Conservation (phyloP, 1,140 invertebrate species). For the Zaprionus kolodkinae region DNA sequence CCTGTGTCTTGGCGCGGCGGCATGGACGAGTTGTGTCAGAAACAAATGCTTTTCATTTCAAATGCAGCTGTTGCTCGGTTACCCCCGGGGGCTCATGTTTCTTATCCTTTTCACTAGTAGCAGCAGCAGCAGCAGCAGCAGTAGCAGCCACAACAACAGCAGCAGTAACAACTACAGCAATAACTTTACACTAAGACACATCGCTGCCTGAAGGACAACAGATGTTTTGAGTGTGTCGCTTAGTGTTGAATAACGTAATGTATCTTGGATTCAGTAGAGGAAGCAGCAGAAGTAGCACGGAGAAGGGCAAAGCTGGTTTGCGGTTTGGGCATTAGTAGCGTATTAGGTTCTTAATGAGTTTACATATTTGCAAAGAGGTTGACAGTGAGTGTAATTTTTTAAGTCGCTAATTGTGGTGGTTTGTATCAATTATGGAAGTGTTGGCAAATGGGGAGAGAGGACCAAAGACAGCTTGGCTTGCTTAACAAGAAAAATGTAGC, state of each 20-base stretch:
- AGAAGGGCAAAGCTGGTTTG: slow-evolving; percentile 4
- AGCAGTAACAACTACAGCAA: slow-evolving; percentile 23
- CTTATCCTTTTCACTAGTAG: slow-evolving; percentile 50
- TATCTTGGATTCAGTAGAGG: slow-evolving; percentile 62
- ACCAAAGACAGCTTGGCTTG: neutral
- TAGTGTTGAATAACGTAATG: slow-evolving; percentile 69
- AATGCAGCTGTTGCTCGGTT: slow-evolving; percentile 80
- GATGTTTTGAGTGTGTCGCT: slow-evolving; percentile 53
- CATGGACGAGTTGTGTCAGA: slow-evolving; percentile 78
- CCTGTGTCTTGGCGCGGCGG: slow-evolving; percentile 39
- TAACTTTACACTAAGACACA: slow-evolving; percentile 36
- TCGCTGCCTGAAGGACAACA: slow-evolving; percentile 68
- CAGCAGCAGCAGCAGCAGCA: neutral
- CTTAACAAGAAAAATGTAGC: neutral
- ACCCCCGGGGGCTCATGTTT: slow-evolving; percentile 63
- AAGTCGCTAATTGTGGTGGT: slow-evolving; percentile 37
- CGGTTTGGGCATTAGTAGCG: slow-evolving; percentile 35
- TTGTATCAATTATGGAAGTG: slow-evolving; percentile 18
- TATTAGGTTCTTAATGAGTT: slow-evolving; percentile 45
- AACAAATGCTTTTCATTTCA: slow-evolving; percentile 82
- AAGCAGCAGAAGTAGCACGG: neutral
- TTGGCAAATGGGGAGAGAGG: neutral
- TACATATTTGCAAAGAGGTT: slow-evolving; percentile 35
- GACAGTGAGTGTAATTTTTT: slow-evolving; percentile 29
- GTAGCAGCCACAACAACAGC: slow-evolving; percentile 3